These are phyloP conservation scores for Cotesia glomerata DNA, from an alignment of 1,140 invertebrate genomes.

Conservation along the genomic window DNA sequence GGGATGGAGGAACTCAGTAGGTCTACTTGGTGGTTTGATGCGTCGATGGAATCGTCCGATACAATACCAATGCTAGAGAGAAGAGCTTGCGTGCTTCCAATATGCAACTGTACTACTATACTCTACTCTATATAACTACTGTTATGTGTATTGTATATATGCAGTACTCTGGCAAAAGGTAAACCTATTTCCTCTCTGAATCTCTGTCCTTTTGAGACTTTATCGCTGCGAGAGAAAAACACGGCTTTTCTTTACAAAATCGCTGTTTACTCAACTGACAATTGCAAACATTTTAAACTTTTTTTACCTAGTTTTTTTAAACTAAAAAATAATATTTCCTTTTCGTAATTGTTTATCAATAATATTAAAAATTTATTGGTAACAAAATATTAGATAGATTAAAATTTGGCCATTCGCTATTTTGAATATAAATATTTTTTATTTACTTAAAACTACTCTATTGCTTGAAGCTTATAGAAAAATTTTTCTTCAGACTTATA, in stretches of 20 bases:
- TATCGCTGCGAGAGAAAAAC: neutral
- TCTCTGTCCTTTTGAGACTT: constrained; percentile 24
- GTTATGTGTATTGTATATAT: neutral
- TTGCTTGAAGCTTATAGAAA: too few species aligned
- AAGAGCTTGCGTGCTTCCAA: neutral
- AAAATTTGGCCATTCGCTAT: too few species aligned
- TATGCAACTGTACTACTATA: neutral
- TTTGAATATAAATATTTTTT: too few species aligned
- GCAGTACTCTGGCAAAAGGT: constrained; percentile 3
- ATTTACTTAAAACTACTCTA: too few species aligned
- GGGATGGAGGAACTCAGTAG: constrained; percentile 5
- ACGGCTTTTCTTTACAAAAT: neutral
- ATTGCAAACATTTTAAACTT: neutral
- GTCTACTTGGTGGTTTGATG: constrained; percentile 3
- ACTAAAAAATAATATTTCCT: too few species aligned
- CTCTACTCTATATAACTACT: neutral
- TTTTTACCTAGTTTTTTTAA: neutral
- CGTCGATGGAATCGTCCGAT: constrained; percentile 14
- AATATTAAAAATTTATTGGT: too few species aligned
- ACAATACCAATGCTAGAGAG: constrained; percentile 8
- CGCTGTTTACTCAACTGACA: constrained; percentile 15
- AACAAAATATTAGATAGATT: too few species aligned
- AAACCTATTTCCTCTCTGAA: constrained; percentile 26
- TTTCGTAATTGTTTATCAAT: too few species aligned
- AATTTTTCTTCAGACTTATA: too few species aligned